A percentile compares a stretch with the other conserved stretches of the same genome.
phyloP scores from a whole-genome alignment of 64 coral and sea anemone genomes.

The Actinia equina region DNA sequence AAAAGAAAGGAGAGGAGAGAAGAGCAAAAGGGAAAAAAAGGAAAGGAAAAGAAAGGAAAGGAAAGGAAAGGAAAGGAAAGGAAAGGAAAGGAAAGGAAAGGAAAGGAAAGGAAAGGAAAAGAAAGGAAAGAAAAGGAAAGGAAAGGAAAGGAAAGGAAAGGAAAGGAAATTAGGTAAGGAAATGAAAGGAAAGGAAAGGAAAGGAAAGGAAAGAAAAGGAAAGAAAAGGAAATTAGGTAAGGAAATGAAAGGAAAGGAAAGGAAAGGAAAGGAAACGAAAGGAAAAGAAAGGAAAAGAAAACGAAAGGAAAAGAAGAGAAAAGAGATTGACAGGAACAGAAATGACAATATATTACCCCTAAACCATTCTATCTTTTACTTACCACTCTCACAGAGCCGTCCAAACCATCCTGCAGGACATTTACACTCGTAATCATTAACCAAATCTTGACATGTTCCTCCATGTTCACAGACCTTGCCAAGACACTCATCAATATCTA shows the following conservation, averaged over 20 bases:
- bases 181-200: no score
- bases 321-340: no score
- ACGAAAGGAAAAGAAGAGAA: no score
- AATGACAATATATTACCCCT: neutral
- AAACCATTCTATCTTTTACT: neutral
- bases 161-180: no score
- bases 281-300: no score
- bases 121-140: no score
- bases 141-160: no score
- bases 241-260: neutral
- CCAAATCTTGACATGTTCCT: conserved; percentile 24
- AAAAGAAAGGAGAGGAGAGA: no score
- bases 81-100: no score
- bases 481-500: conserved; percentile 49
- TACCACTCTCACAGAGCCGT: neutral
- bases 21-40: neutral
- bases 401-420: conserved; percentile 32
- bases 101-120: no score
- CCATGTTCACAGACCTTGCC: conserved; percentile 25
- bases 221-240: neutral
- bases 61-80: no score
- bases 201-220: neutral
- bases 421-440: conserved; percentile 33
- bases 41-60: neutral
- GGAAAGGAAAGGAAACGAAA: no score